Base-by-base conservation (phyloP, 2,888 invertebrate species). In the Thelaira solivaga region DNA sequence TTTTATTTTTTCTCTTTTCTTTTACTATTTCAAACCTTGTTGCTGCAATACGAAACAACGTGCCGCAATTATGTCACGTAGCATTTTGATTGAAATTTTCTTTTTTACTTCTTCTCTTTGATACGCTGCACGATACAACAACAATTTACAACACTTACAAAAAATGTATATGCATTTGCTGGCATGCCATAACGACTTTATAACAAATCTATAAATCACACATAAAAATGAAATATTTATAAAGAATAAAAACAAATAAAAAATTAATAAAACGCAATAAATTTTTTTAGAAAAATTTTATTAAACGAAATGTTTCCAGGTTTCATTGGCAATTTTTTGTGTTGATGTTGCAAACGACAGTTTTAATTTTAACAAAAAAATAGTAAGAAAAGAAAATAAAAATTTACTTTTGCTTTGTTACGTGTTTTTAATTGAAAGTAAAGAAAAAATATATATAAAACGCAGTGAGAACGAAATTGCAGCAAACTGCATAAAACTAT, bases 1-100 rank as follows among this genome's bases (percentile, higher is more conserved):
- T 34, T 11, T 34, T 34, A 34, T 34, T 4, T 31, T 31, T 31
- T 34, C n/a, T 34, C 1, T 34, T 34, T 34, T n/a, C 4, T 6
- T 5, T 39, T 13, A 13, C 36, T 3, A 20, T 45, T 55, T 55
- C 34, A 26, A 45, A 59, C 29, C 47, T 67, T 65, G 71, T 76
- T 65, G 55, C 69, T 29, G 29, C 31, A 39, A 43, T 20, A 31
- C 11, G 43, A 49, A 43, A 51, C 7, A 73, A 78, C 43, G 43
- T 68, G 34, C 31, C 34, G 51, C 62, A 64, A 73, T 64, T 69
- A 64, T 29, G 62, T 65, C 77, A 78, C 77, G 77, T 77, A 67
- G 36, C 67, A 68, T 45, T 68, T 73, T 77, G 43, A 77, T 73
- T 77, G 62, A 72, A 77, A 64, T 77, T 69, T 62, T 34, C 2